These are phyloP conservation scores for Loriculus beryllinus DNA, from an alignment of 2,797 vertebrate species.

Conservation along the genomic window DNA sequence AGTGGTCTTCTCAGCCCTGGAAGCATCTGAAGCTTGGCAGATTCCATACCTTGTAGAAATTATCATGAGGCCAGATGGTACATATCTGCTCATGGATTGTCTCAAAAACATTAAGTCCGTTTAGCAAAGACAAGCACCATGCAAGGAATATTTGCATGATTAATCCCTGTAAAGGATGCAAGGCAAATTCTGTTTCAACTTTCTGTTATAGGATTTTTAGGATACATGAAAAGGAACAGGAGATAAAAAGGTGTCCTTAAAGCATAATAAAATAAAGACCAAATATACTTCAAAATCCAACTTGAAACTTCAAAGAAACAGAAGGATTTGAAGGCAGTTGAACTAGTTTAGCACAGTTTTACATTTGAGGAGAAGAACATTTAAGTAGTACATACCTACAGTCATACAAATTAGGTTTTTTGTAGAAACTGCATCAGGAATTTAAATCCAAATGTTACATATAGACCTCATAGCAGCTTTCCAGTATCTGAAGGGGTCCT, in stretches of 20 bases:
- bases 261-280: background rate
- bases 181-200: background rate
- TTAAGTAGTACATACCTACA: background rate
- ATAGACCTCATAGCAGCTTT: no score
- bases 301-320: background rate
- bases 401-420: background rate
- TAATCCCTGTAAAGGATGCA: background rate
- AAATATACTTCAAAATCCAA: background rate
- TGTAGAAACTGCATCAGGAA: background rate
- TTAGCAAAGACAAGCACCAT: background rate
- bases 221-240: background rate
- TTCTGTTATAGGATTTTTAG: background rate
- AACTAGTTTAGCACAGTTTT: background rate
- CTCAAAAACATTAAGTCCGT: background rate
- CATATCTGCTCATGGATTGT: background rate
- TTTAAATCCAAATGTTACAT: background rate
- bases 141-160: background rate
- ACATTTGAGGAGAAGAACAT: background rate
- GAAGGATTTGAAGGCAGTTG: background rate
- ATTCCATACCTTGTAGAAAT: background rate
- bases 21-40: background rate
- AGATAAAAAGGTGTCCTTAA: background rate
- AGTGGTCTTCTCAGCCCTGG: background rate
- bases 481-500: no score
- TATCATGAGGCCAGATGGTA: background rate